Evolutionary conservation across 2,888 invertebrate genomes (phyloP).

Genomic region (Dione vanillae): DNA sequence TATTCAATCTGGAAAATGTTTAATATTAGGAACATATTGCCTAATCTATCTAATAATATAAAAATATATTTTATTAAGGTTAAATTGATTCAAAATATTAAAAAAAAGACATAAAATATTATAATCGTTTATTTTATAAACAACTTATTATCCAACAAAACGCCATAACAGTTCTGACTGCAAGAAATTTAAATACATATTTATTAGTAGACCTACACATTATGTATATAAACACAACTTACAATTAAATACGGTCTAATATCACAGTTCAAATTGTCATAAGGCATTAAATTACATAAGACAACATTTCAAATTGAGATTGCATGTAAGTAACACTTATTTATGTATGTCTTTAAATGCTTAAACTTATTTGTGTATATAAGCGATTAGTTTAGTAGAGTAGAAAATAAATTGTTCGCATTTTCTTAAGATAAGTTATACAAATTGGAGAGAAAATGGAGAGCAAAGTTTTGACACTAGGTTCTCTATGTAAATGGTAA

Average conservation of each 20-base stretch:
- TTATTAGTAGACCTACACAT: constrained; percentile 54
- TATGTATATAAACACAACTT: constrained; percentile 50
- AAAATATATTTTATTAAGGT: neutral
- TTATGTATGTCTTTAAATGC: neutral
- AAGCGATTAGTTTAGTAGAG: neutral
- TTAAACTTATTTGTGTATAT: neutral
- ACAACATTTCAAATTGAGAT: constrained; percentile 32
- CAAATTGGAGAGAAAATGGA: too few species aligned
- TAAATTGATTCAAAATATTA: neutral
- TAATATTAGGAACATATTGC: too few species aligned
- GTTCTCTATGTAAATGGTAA: neutral
- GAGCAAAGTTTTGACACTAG: too few species aligned
- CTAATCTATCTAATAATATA: too few species aligned
- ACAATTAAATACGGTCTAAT: constrained; percentile 65
- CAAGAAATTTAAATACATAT: constrained; percentile 62
- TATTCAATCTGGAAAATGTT: too few species aligned
- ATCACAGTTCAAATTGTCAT: constrained; percentile 67
- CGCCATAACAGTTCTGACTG: constrained; percentile 71
- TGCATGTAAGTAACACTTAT: constrained; percentile 27
- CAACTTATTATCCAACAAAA: constrained; percentile 69
- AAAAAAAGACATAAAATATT: constrained; percentile 26
- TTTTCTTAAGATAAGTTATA: too few species aligned
- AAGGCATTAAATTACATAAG: constrained; percentile 42
- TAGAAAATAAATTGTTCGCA: too few species aligned
- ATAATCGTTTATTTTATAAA: constrained; percentile 78